These are phyloP conservation scores for Silurus glanis DNA, from an alignment of 2,113 vertebrate genomes.

Conservation along the genomic window DNA sequence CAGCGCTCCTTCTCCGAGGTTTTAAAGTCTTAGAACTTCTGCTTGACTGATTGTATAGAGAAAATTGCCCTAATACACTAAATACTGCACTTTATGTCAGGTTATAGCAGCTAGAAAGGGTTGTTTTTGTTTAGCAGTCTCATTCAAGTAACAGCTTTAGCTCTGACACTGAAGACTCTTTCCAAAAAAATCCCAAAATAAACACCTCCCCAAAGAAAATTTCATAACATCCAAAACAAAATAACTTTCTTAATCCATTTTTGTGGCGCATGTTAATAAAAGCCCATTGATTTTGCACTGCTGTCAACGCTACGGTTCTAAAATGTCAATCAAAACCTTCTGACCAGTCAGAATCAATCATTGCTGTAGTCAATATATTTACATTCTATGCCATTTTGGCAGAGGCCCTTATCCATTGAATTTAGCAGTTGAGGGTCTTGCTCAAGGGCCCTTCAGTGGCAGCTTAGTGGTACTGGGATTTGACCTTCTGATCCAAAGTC, in stretches of 20 bases:
- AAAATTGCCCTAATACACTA: not conserved
- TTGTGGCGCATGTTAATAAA: not conserved
- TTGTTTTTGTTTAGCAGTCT: not conserved
- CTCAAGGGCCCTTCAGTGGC: too few relatives aligned
- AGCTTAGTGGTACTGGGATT: too few relatives aligned
- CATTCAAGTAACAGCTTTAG: not conserved
- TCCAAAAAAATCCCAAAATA: not conserved
- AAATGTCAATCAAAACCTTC: too few relatives aligned
- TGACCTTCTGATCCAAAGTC: too few relatives aligned
- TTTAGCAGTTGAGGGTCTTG: too few relatives aligned
- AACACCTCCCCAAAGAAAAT: not conserved
- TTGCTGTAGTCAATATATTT: too few relatives aligned
- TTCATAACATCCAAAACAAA: not conserved
- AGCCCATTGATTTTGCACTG: too few relatives aligned
- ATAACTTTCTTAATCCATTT: not conserved
- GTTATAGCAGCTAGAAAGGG: not conserved
- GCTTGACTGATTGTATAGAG: not conserved
- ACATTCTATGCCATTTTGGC: too few relatives aligned
- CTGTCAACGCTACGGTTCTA: too few relatives aligned
- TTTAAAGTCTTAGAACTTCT: too few relatives aligned
- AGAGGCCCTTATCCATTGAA: too few relatives aligned
- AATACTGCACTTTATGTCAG: not conserved
- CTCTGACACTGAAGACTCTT: not conserved
- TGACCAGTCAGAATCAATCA: too few relatives aligned
- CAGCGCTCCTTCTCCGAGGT: not conserved